Conservation (phyloP, 2,888 invertebrate genomes). For the Resseliella maxima region DNA sequence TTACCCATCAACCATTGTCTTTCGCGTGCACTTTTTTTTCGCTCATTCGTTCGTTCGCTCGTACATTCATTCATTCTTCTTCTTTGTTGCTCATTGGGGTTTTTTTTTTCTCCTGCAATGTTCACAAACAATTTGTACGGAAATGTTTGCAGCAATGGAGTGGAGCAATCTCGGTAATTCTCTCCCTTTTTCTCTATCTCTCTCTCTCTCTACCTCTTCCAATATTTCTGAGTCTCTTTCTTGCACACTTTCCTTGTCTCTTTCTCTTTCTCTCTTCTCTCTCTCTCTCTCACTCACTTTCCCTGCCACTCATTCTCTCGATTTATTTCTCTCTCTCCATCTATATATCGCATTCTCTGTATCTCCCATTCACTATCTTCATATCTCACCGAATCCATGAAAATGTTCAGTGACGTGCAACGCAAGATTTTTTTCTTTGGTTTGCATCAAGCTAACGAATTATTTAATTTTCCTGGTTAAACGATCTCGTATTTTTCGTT, state of each 20-base stretch:
- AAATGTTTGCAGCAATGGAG: constrained; percentile 12
- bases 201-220: too few relatives aligned
- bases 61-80: not conserved
- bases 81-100: constrained; percentile 8
- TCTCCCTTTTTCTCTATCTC: too few relatives aligned
- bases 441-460: constrained; percentile 15
- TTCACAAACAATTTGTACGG: constrained; percentile 44
- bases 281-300: too few relatives aligned
- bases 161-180: constrained; percentile 1
- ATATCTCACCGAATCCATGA: not conserved
- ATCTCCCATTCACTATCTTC: not conserved
- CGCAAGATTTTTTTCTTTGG: not conserved
- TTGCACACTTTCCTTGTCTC: too few relatives aligned
- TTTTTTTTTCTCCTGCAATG: not conserved
- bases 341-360: too few relatives aligned
- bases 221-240: too few relatives aligned
- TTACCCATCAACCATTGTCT: constrained; percentile 41
- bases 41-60: not conserved
- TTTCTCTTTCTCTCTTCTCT: too few relatives aligned
- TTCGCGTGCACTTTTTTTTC: constrained; percentile 12
- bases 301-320: too few relatives aligned
- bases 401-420: not conserved
- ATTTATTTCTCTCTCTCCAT: too few relatives aligned
- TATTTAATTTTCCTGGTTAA: constrained; percentile 32
- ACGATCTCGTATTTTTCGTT: not conserved